phyloP scores from a whole-genome alignment of 2,797 vertebrate genomes.

The Poecile montanus region DNA sequence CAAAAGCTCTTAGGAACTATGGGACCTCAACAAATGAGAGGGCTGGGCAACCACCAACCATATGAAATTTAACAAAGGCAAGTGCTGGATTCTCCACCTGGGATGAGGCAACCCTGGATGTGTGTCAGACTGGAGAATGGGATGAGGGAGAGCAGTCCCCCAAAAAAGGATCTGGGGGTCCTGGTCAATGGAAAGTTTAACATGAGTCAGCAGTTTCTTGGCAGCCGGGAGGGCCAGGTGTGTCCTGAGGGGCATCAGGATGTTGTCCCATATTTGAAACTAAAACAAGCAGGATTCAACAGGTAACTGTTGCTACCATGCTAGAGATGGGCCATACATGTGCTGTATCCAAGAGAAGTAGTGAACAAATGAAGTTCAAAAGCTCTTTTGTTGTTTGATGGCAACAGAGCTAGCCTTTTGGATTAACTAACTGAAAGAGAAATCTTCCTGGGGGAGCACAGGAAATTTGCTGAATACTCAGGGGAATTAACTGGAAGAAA shows the following conservation, averaged over 20 bases:
- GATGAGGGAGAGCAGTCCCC: neutral
- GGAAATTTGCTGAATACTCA: neutral
- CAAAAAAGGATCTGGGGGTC: neutral
- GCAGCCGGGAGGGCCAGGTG: neutral
- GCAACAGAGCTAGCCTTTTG: neutral
- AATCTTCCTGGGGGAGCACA: neutral
- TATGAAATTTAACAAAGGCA: neutral
- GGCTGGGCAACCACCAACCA: neutral
- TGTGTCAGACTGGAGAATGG: neutral
- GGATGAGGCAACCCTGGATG: neutral
- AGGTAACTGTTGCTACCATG: neutral
- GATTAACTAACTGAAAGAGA: neutral
- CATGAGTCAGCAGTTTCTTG: neutral
- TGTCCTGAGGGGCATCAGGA: neutral
- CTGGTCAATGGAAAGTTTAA: neutral
- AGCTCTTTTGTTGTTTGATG: neutral
- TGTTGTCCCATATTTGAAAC: neutral
- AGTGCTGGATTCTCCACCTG: neutral
- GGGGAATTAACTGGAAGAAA: neutral
- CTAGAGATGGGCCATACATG: neutral
- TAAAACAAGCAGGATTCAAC: neutral
- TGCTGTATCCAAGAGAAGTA: neutral
- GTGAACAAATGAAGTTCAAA: neutral
- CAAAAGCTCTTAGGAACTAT: neutral
- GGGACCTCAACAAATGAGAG: neutral